phyloP scores from a whole-genome alignment of 2,113 vertebrate genomes.

The Dipodomys ordii region DNA sequence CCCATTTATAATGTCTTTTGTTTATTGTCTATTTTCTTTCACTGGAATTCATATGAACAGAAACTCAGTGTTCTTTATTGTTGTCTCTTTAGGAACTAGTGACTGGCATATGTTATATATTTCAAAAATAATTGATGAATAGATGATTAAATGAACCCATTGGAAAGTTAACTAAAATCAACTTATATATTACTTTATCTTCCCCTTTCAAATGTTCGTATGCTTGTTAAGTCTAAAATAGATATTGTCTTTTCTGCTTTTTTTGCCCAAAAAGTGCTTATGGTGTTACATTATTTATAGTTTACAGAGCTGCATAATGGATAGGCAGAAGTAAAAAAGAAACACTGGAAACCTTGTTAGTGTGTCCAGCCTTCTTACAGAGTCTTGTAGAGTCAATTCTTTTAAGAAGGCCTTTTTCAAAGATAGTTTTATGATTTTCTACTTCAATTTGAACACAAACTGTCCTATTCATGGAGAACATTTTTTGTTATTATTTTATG shows the following conservation, averaged over 20 bases:
- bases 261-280: slow-evolving; percentile 53
- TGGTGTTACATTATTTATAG: neutral
- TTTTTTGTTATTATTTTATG: neutral
- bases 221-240: slow-evolving; percentile 45
- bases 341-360: neutral
- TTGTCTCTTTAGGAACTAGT: neutral
- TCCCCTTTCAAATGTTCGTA: slow-evolving; percentile 25
- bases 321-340: neutral
- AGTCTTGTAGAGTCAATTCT: neutral
- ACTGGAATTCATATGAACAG: neutral
- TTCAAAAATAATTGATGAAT: slow-evolving; percentile 49
- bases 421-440: slow-evolving; percentile 43
- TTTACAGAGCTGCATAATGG: neutral
- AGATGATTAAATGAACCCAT: slow-evolving; percentile 23
- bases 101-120: neutral
- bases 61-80: slow-evolving; percentile 34
- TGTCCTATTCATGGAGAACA: neutral
- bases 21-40: slow-evolving; percentile 29
- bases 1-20: neutral
- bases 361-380: neutral
- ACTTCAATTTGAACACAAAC: slow-evolving; percentile 3
- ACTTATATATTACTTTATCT: slow-evolving; percentile 45
- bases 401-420: slow-evolving; percentile 19
- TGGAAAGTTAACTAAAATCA: slow-evolving; percentile 28
- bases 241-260: slow-evolving; percentile 27